Evolutionary conservation across 2,797 vertebrate species (phyloP), one percentile per base, ranked within the genome.

Genomic region (Myotis findleyi): DNA sequence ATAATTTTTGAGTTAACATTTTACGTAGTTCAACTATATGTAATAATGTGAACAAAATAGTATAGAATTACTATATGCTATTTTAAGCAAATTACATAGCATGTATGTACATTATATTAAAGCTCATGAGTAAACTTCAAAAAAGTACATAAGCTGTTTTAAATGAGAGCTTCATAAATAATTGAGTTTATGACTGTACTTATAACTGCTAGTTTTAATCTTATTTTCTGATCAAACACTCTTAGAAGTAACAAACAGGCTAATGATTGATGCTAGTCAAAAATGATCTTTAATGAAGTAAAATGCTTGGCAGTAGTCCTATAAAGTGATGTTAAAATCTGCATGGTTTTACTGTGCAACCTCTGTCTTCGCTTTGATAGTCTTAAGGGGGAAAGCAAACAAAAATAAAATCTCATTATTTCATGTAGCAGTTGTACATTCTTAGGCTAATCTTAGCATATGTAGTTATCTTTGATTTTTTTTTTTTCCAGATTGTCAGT

Each of bases 401-500:
- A 25, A 77, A 87, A 57, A 18, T 57, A 90, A 93, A 94, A 81
- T 72, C 38, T 27, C 5, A 59, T 80, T 92, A 64, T 82, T 95
- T 96, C 13, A 47, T 87, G 8, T 91, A 51, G n/a, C 30, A 41
- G 21, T 90, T 41, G 6, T 93, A 44, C 1, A 81, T 87, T 93
- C 55, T 72, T 91, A 85, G 21, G 21, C n/a, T 92, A 4, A 71
- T 94, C 72, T 85, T 94, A 86, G 47, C 21, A 57, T 89, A 7
- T 18, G n/a, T 88, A 49, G 16, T 97, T 94, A 97, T 92, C 21
- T 55, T 66, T 84, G 59, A 1, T 51, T 79, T 81, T 88, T 69
- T 97, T 97, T 97, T 95, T 97, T 12, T 98, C 20, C 98, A 99
- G 99, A 98, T 98, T 97, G 90, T 98, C 97, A 98, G 98, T 98